Evolutionary conservation across 2,113 vertebrate genomes (phyloP), one percentile per base, ranked within the genome.

Genomic region (Barbus barbus): DNA sequence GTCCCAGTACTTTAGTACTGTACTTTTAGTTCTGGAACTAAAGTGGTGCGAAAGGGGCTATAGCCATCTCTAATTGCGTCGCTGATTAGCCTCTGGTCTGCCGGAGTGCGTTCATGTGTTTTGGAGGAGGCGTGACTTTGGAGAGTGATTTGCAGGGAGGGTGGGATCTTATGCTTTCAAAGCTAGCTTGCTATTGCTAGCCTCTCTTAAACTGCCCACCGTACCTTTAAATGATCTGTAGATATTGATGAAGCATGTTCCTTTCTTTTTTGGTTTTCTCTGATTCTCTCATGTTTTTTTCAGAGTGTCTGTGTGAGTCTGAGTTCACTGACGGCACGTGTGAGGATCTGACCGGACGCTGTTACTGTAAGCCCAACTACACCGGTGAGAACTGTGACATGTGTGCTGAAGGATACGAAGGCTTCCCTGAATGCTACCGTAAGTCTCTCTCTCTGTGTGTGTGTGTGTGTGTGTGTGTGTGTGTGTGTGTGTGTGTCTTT

Each of bases 361-460:
- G 98, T 65, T 96, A 96, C 95, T 99, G 98, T 90, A 97, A 95
- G 41, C 95, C 95, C 0, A 97, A 94, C 84, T 99, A 95, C 91
- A 93, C 92, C 0, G 97, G 98, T 9, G 94, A 96, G 86, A 93
- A 84, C 65, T 99, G 98, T 0, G 90, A 94, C 0, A 51, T 90
- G 1, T 98, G 97, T 0, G 96, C 97, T 0, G 90, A 95, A 36
- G 96, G 97, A 46, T 97, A 95, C 83, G n/a, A 88, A 0, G 90
- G 92, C 90, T 99, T 98, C 88, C 98, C 98, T 0, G 91, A 88
- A 72, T 99, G 97, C 92, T 94, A 95, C 90, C 92, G 98, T 99
- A 89, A 96, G 97, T 87, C 5, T 48, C 5, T n/a, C n/a, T n/a
- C n/a, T n/a, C n/a, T n/a, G n/a, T n/a, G n/a, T n/a, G n/a, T n/a